Conservation (phyloP, 2,888 invertebrate species). For the Ametastegia equiseti region DNA sequence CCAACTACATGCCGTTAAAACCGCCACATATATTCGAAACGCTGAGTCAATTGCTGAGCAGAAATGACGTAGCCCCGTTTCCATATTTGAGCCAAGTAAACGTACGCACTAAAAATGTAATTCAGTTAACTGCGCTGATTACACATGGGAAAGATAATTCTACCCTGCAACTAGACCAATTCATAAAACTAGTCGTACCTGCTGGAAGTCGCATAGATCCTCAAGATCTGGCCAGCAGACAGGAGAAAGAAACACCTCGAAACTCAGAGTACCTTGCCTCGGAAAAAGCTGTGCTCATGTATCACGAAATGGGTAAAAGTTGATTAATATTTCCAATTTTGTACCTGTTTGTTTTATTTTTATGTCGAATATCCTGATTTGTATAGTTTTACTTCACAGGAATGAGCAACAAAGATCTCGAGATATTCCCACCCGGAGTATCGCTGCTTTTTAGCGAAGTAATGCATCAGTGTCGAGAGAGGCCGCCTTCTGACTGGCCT, state of each 20-base stretch:
- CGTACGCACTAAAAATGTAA: conserved; percentile 83
- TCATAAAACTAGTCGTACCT: conserved; percentile 70
- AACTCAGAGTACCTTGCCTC: conserved; percentile 62
- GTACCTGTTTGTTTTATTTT: no score
- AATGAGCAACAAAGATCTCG: conserved; percentile 83
- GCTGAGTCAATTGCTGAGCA: conserved; percentile 82
- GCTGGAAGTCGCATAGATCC: conserved; percentile 71
- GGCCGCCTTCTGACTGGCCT: conserved; percentile 87
- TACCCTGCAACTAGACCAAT: conserved; percentile 65
- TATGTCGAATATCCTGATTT: conserved; percentile 29
- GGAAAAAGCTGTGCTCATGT: conserved; percentile 78
- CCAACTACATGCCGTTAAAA: conserved; percentile 80
- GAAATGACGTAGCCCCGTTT: conserved; percentile 79
- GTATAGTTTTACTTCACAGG: conserved; percentile 73
- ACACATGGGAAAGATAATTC: conserved; percentile 62
- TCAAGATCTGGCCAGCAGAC: conserved; percentile 61
- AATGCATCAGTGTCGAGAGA: conserved; percentile 83
- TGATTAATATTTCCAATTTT: conserved; percentile 12
- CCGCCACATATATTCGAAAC: conserved; percentile 87
- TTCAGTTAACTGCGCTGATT: conserved; percentile 81
- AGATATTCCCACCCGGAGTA: conserved; percentile 85
- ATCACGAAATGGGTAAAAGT: conserved; percentile 77
- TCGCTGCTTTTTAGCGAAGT: conserved; percentile 83
- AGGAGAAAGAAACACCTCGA: conserved; percentile 64
- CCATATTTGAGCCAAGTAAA: conserved; percentile 88